These are phyloP conservation scores for Eristalinus aeneus DNA, from an alignment of 2,888 invertebrate species.

Conservation along the genomic window DNA sequence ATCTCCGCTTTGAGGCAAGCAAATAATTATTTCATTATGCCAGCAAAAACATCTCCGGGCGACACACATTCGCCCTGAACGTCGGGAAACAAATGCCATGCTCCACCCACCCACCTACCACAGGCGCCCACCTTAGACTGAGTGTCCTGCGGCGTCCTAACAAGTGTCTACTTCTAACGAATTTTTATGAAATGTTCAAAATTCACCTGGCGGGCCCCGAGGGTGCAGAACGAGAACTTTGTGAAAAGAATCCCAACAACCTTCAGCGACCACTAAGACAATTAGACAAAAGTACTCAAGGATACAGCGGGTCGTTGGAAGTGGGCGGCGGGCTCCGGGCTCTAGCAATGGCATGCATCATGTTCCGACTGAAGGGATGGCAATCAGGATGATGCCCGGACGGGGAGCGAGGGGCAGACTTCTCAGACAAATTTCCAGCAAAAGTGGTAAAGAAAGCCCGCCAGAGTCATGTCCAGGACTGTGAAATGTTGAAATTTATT, in stretches of 20 bases:
- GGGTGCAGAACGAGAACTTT: not conserved
- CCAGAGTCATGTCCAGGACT: conserved; percentile 49
- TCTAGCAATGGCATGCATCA: not conserved
- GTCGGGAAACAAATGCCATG: not conserved
- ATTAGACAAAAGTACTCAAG: not conserved
- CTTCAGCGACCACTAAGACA: not conserved
- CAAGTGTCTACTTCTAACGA: conserved; percentile 8
- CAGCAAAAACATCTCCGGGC: conserved; percentile 18
- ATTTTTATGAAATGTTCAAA: not conserved
- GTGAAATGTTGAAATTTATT: conserved; percentile 37
- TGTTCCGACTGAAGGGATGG: not conserved
- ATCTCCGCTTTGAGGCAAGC: conserved; percentile 8
- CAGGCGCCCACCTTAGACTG: conserved; percentile 8
- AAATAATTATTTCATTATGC: conserved; percentile 50
- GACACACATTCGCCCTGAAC: not conserved
- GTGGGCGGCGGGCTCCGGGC: not conserved
- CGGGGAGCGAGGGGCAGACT: not conserved
- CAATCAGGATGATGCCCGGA: conserved; percentile 5
- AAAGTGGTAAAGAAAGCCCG: not conserved
- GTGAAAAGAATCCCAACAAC: not conserved
- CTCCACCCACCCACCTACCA: not conserved
- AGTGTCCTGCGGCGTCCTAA: conserved; percentile 1
- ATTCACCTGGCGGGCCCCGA: not conserved
- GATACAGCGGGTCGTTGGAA: not conserved
- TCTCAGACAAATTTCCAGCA: not conserved